phyloP scores from a whole-genome alignment of 2,797 vertebrate species.

The Mycteria americana region DNA sequence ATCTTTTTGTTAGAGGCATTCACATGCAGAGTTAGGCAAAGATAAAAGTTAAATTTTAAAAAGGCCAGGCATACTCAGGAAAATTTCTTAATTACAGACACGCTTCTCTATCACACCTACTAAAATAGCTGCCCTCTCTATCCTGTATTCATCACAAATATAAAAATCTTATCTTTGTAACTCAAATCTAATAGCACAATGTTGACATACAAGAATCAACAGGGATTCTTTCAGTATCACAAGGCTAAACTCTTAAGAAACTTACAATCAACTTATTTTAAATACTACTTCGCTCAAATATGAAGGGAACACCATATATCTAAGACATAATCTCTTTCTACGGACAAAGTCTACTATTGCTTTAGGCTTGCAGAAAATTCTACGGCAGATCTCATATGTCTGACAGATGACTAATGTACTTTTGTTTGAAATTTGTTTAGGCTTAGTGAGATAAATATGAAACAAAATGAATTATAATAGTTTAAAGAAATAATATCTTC shows the following conservation, averaged over 20 bases:
- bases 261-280: background rate
- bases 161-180: background rate
- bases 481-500: conserved; percentile 76
- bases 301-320: background rate
- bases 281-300: background rate
- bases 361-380: conserved; percentile 49
- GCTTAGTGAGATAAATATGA: conserved; percentile 75
- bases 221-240: background rate
- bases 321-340: background rate
- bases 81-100: background rate
- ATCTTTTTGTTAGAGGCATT: conserved; percentile 65
- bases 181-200: background rate
- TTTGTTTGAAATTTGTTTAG: conserved; percentile 75
- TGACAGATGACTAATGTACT: conserved; percentile 75
- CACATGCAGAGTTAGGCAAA: conserved; percentile 49
- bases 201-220: background rate
- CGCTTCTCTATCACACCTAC: background rate
- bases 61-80: background rate
- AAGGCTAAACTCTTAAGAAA: conserved; percentile 5
- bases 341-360: conserved; percentile 18
- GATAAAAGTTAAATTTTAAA: conserved; percentile 60
- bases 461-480: conserved; percentile 75
- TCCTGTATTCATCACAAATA: background rate
- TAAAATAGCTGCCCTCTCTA: background rate
- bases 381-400: conserved; percentile 34